These are phyloP conservation scores for Lepilemur septentrionalis DNA, from an alignment of 2,797 vertebrate genomes.

Conservation along the genomic window DNA sequence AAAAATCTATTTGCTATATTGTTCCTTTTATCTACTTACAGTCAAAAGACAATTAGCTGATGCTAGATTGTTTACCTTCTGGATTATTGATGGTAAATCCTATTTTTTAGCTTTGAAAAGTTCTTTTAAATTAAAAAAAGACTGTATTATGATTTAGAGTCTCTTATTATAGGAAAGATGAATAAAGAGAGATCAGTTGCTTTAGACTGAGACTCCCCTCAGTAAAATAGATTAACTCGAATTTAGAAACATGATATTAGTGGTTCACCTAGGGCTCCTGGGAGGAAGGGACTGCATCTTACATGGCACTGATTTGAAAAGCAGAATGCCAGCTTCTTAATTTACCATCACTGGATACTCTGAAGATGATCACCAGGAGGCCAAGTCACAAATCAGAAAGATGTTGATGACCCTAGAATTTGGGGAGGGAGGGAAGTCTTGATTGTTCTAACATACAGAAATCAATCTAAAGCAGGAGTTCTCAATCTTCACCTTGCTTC, in stretches of 20 bases:
- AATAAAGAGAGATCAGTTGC: neutral
- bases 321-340: conserved; percentile 54
- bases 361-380: conserved; percentile 39
- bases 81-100: neutral
- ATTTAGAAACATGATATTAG: conserved; percentile 49
- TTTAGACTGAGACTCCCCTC: neutral
- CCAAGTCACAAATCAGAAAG: conserved; percentile 55
- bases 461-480: conserved; percentile 13
- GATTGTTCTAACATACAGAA: neutral
- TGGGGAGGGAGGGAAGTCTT: neutral
- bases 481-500: neutral
- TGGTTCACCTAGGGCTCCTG: conserved; percentile 24
- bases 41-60: neutral
- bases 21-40: neutral
- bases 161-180: neutral
- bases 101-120: conserved; percentile 1
- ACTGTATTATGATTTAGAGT: neutral
- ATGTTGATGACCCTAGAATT: conserved; percentile 17
- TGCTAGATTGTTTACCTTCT: neutral
- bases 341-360: conserved; percentile 40
- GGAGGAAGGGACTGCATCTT: conserved; percentile 28
- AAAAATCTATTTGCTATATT: conserved; percentile 1
- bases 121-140: conserved; percentile 26
- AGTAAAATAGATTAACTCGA: conserved; percentile 36
- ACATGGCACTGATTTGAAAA: conserved; percentile 46